phyloP scores from a whole-genome alignment of 1,140 invertebrate genomes.

The Nomia melanderi region DNA sequence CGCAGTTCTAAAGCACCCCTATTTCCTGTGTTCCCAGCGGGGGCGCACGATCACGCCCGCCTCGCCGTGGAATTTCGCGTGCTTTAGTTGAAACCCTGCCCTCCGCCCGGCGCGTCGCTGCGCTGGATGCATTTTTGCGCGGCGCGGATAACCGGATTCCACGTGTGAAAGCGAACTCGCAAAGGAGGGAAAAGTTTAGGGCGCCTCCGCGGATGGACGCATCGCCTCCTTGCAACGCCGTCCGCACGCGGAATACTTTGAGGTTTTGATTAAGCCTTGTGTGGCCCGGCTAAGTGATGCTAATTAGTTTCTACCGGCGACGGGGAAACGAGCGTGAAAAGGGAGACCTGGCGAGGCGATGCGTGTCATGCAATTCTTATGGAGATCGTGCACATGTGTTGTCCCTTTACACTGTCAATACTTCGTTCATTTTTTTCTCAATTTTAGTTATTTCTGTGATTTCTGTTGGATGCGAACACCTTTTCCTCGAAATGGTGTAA shows the following conservation, averaged over 20 bases:
- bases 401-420: too few relatives aligned
- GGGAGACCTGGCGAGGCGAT: neutral
- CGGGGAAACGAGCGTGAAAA: neutral
- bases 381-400: constrained; percentile 9
- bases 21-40: neutral
- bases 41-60: too few relatives aligned
- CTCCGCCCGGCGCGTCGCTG: too few relatives aligned
- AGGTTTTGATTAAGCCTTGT: constrained; percentile 63
- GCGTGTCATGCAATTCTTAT: constrained; percentile 50
- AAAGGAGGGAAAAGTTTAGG: constrained; percentile 13
- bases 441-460: too few relatives aligned
- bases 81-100: constrained; percentile 5
- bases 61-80: neutral
- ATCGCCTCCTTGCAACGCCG: constrained; percentile 14
- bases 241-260: constrained; percentile 58
- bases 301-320: constrained; percentile 54
- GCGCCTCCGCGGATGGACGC: neutral
- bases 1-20: neutral
- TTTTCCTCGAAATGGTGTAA: too few relatives aligned
- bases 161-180: neutral
- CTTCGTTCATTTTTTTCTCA: too few relatives aligned
- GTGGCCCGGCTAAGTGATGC: constrained; percentile 39
- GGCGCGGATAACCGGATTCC: constrained; percentile 3
- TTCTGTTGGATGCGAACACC: too few relatives aligned
- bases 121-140: constrained; percentile 31